Evolutionary conservation across 2,888 invertebrate species (phyloP), one percentile per base, ranked within the genome.

Genomic region (Yponomeuta cagnagella): DNA sequence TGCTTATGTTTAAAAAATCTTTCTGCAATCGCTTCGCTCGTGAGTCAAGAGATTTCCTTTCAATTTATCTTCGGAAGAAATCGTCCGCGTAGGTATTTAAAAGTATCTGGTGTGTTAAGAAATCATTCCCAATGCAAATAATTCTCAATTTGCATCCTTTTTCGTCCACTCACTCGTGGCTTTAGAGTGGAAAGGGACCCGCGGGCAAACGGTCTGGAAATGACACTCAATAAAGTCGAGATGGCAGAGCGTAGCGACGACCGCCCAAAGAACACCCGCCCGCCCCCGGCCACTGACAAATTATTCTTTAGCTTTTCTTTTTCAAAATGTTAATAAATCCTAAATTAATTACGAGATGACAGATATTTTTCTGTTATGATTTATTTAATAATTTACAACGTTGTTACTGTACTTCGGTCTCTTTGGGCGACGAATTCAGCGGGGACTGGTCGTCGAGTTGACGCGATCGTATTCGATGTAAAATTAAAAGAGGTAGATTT

Each of bases 401-500:
- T 65, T 58, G 31, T 64, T 64, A 65, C 31, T 65, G 65, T 33
- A 30, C 33, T 65, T 65, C 10, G 65, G 52, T 58, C 15, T 58
- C 52, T 12, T 65, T 65, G 65, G 65, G 10, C 33, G 37, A 23
- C 15, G 68, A 69, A 63, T 63, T 10, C 58, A 58, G 58, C 58
- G 31, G 69, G 58, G 31, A 33, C 9, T 30, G 68, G 37, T 10
- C 33, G 68, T 23, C 68, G 68, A 48, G 30, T 52, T 23, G 63
- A 31, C 63, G 69, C 33, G 86, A 88, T 89, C 86, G 85, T 83
- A 87, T 82, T 85, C 85, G 85, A 88, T 85, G 86, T 85, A 73
- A 73, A 73, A 72, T 73, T 88, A 86, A 86, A 88, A 87, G 86
- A 78, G 84, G 85, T 85, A 82, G 83, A 87, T 85, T 84, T 85